These are phyloP conservation scores for Onychostoma macrolepis DNA, from an alignment of 2,113 vertebrate species.

Conservation along the genomic window DNA sequence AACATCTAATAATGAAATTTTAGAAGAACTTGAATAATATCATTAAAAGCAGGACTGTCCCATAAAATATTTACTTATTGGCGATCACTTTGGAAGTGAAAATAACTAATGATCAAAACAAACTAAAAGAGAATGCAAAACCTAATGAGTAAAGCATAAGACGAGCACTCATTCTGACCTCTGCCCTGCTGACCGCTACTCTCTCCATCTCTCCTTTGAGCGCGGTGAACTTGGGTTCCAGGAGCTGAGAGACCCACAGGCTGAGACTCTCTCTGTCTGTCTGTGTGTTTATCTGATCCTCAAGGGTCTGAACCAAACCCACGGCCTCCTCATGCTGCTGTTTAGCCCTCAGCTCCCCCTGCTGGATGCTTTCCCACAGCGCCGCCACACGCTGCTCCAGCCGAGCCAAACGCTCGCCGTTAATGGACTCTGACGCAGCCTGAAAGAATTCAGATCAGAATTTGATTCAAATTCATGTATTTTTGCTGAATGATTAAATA, in stretches of 20 bases:
- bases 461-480: neutral
- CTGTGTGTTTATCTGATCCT: conserved; percentile 75
- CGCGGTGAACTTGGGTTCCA: conserved; percentile 72
- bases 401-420: conserved; percentile 67
- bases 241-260: conserved; percentile 72
- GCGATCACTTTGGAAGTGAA: neutral
- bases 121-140: neutral
- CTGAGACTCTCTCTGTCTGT: conserved; percentile 74
- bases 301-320: conserved; percentile 74
- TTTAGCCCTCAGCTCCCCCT: conserved; percentile 68
- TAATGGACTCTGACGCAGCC: conserved; percentile 58
- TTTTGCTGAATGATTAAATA: neutral
- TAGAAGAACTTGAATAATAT: neutral
- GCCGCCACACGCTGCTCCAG: conserved; percentile 79
- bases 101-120: neutral
- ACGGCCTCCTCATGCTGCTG: conserved; percentile 73
- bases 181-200: conserved; percentile 49
- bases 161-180: conserved; percentile 58
- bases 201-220: conserved; percentile 68
- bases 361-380: conserved; percentile 75
- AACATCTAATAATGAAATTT: neutral
- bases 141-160: neutral
- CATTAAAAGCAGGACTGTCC: neutral
- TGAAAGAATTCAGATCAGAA: conserved; percentile 15
- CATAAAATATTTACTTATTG: neutral